Evolutionary conservation across 2,113 vertebrate species (phyloP), one percentile per base, ranked within the genome.

Genomic region (Forbesichthys papilliferus): DNA sequence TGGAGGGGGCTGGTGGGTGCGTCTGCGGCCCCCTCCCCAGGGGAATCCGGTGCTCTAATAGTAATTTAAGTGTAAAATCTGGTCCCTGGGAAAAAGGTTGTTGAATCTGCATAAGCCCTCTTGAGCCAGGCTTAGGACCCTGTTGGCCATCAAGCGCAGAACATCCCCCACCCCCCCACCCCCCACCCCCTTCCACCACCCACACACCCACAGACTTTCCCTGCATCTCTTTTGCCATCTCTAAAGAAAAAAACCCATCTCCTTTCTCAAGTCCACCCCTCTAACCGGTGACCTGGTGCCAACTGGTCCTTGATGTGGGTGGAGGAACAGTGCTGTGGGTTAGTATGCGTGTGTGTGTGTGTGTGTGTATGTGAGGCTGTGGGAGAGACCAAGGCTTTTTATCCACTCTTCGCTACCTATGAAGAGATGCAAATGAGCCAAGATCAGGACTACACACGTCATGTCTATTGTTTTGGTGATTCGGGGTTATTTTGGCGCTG

Each of bases 21-120:
- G 90, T 94, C 93, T 89, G 89, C 90, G 88, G 83, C 73, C 62
- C 83, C 86, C 90, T 53, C 86, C 88, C 91, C 55, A 90, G 93
- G 95, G 95, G 94, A 93, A 80, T 77, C 83, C 67, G 58, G 71
- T 79, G 90, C 90, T 94, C 92, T 96, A 95, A 95, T 95, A 94
- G 93, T 94, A 96, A 98, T 96, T 94, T 96, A 93, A 95, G 94
- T 96, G 94, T 95, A 94, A 97, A 96, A 95, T 95, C 94, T 96
- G 91, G 92, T 94, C 92, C 93, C 89, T 92, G 91, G 92, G 93
- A 95, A 94, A 97, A 97, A 98, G 95, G 96, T 97, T 95, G 96
- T 87, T 91, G 93, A 90, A 96, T 96, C 94, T 97, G 90, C 96
- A 96, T 95, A 96, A 93, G 91, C 93, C 93, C 90, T 93, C 94